Conservation (phyloP, 2,113 vertebrate genomes). For the Bubalus kerabau region DNA sequence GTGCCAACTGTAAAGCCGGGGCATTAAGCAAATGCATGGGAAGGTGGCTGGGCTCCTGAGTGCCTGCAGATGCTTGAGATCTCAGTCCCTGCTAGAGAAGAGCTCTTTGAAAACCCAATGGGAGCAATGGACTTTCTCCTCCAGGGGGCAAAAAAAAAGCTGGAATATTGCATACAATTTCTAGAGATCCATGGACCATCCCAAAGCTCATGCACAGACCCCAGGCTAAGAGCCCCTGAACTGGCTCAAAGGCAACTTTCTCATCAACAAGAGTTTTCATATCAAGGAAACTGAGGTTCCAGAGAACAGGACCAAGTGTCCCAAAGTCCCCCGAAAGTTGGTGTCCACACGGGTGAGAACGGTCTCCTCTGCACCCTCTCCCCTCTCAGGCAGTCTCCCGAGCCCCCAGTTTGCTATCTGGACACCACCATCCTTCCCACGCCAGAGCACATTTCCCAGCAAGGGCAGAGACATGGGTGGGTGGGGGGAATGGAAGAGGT, state of each 20-base stretch:
- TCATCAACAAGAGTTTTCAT: neutral
- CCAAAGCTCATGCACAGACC: neutral
- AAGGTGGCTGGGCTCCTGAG: neutral
- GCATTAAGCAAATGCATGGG: neutral
- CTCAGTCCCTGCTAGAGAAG: neutral
- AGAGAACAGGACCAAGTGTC: neutral
- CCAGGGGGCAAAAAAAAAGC: rapidly evolving
- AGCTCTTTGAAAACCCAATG: neutral
- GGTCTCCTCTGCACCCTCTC: rapidly evolving
- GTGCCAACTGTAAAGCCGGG: neutral
- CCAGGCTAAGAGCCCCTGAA: neutral
- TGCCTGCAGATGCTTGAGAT: neutral
- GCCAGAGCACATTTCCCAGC: neutral
- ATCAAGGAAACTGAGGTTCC: neutral
- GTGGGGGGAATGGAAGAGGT: neutral
- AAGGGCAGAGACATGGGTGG: neutral
- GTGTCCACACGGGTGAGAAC: neutral
- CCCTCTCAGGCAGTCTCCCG: neutral
- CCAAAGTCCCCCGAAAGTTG: neutral
- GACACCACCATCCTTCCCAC: neutral
- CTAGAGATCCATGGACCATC: neutral
- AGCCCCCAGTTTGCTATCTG: neutral
- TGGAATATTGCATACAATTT: neutral
- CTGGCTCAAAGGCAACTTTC: neutral
- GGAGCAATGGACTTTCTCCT: neutral